A percentile compares a stretch with the other conserved stretches of the same genome.
Conservation (phyloP, 2,888 invertebrate genomes). For the Pardosa pseudoannulata region DNA sequence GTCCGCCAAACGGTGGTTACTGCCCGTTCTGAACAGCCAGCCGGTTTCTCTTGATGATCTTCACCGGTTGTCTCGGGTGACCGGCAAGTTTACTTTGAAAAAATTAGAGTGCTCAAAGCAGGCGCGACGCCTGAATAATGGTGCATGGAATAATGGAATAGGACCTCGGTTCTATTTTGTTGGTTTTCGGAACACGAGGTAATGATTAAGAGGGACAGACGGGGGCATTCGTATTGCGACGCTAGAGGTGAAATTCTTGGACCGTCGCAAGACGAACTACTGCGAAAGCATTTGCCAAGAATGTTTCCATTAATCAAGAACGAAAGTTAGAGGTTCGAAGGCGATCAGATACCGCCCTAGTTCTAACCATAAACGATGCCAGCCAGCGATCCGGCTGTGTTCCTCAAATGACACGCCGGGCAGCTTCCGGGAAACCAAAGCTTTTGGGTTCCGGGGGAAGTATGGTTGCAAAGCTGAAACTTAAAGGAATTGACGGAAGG, state of each 20-base stretch:
- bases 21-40: no score
- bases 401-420: constrained; percentile 81
- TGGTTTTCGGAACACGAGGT: constrained; percentile 53
- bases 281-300: constrained; percentile 85
- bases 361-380: constrained; percentile 83
- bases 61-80: no score
- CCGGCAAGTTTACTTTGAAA: no score
- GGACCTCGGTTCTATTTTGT: constrained; percentile 19
- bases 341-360: constrained; percentile 84
- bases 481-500: no score
- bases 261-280: constrained; percentile 82
- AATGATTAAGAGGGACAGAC: constrained; percentile 71
- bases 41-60: no score
- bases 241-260: constrained; percentile 84
- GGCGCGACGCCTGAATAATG: no score
- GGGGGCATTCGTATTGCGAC: constrained; percentile 82
- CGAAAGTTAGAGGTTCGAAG: constrained; percentile 84
- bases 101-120: no score
- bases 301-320: constrained; percentile 84
- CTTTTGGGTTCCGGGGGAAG: no score
- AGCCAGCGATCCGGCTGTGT: constrained; percentile 82
- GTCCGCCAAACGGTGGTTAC: no score
- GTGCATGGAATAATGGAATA: no score
- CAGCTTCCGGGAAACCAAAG: constrained; percentile 81
- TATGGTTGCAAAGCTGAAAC: no score